Evolutionary conservation across 2,888 invertebrate species (phyloP).

Genomic region (Lamellibrachia satsuma): DNA sequence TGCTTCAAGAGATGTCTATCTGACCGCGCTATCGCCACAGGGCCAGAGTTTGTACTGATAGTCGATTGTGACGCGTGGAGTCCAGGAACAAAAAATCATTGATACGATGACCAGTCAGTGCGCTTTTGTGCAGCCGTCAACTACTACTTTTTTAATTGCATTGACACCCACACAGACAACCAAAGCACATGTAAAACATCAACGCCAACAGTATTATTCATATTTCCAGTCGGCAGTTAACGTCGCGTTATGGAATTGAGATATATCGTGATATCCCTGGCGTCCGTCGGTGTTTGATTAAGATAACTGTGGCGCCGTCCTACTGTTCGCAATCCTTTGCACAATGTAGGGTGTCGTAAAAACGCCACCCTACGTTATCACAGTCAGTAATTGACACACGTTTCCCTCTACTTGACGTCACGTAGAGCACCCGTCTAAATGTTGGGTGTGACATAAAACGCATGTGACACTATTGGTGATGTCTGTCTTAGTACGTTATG

Average conservation of each 20-base stretch:
- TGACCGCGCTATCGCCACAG: neutral
- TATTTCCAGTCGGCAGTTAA: neutral
- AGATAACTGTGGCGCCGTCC: neutral
- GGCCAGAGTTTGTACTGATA: neutral
- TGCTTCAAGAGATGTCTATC: slow-evolving; percentile 5
- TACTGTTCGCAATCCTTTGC: neutral
- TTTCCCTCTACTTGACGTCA: neutral
- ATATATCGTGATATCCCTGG: neutral
- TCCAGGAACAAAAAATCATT: neutral
- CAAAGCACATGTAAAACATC: neutral
- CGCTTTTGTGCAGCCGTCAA: neutral
- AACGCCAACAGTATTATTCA: neutral
- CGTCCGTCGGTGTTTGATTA: neutral
- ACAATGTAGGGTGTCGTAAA: neutral
- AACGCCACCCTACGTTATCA: neutral
- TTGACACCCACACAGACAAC: neutral
- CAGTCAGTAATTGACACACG: neutral
- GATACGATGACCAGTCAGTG: neutral
- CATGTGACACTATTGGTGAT: neutral
- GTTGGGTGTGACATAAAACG: neutral
- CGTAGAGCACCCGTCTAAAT: neutral
- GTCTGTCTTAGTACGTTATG: neutral
- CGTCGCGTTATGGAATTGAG: neutral
- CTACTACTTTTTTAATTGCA: neutral
- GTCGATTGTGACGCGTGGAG: neutral